Percentiles rank a stretch among this genome's conserved stretches.
phyloP scores from a whole-genome alignment of 2,888 invertebrate genomes.

The Idaea aversata region DNA sequence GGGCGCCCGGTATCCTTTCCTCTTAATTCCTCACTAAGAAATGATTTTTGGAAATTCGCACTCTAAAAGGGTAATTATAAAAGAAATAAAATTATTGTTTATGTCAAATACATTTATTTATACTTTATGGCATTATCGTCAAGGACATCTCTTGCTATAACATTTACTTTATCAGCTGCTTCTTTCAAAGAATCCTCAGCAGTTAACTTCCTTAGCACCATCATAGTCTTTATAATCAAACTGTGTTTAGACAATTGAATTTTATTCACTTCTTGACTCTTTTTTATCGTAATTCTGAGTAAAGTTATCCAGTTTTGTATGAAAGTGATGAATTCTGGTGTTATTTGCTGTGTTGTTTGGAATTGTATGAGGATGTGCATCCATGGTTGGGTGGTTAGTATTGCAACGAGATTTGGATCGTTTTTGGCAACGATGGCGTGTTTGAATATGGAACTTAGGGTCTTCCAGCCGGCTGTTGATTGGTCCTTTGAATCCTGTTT shows the following conservation, averaged over 20 bases:
- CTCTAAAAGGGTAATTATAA: too few species aligned
- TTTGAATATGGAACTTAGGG: constrained; percentile 63
- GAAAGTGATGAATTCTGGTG: constrained; percentile 60
- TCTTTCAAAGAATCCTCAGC: constrained; percentile 44
- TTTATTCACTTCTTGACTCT: constrained; percentile 42
- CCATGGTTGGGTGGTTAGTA: constrained; percentile 68
- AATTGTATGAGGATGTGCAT: constrained; percentile 64
- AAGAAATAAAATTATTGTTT: too few species aligned
- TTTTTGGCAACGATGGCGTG: constrained; percentile 60
- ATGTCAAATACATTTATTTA: constrained; percentile 7
- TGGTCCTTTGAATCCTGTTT: constrained; percentile 58
- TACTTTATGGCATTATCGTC: constrained; percentile 37
- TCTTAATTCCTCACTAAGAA: too few species aligned
- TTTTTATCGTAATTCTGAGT: constrained; percentile 56
- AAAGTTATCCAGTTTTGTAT: constrained; percentile 61
- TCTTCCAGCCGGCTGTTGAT: constrained; percentile 65
- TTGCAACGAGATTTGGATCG: constrained; percentile 56
- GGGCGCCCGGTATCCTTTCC: too few species aligned
- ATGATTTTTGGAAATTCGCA: too few species aligned
- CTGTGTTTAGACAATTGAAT: constrained; percentile 52
- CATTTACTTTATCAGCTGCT: constrained; percentile 42
- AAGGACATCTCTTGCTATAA: constrained; percentile 51
- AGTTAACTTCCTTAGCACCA: constrained; percentile 46
- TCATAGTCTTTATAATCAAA: constrained; percentile 55
- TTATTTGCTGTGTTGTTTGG: constrained; percentile 59